Percentiles rank a stretch among this genome's conserved stretches.
Conservation (phyloP, 2,113 vertebrate genomes). For the Tetrax tetrax region DNA sequence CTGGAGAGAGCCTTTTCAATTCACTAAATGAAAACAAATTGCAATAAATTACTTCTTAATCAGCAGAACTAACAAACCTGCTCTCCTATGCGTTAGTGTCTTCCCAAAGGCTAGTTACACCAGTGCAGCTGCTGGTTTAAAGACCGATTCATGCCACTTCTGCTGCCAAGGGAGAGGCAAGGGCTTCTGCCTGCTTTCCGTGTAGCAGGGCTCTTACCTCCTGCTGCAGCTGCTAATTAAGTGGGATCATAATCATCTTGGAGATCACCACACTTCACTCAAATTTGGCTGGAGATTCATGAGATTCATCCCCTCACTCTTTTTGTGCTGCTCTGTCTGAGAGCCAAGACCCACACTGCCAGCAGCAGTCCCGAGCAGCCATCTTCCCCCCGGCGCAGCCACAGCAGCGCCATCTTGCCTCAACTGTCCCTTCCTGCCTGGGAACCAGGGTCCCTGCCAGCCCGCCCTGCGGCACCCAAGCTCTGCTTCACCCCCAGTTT, state of each 20-base stretch:
- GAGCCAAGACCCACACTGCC: background rate
- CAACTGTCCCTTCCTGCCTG: background rate
- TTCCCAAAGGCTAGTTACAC: background rate
- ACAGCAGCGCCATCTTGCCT: background rate
- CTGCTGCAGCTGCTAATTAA: background rate
- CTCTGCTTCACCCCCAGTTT: background rate
- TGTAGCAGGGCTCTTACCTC: background rate
- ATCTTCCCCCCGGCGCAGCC: rapidly evolving
- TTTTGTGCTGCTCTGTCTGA: background rate
- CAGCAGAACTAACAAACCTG: background rate
- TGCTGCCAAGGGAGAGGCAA: background rate
- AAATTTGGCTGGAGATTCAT: background rate
- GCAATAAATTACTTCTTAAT: background rate
- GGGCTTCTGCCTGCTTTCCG: background rate
- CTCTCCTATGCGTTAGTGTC: background rate
- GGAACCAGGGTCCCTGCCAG: background rate
- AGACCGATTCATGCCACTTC: background rate
- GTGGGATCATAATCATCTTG: background rate
- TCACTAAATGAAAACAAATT: background rate
- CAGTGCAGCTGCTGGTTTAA: background rate
- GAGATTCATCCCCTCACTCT: background rate
- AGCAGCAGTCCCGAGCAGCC: rapidly evolving
- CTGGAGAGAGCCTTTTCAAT: background rate
- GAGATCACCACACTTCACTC: background rate
- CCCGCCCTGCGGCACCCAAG: rapidly evolving